These are phyloP conservation scores for Epinotia ramella DNA, from an alignment of 2,888 invertebrate species.

Conservation along the genomic window DNA sequence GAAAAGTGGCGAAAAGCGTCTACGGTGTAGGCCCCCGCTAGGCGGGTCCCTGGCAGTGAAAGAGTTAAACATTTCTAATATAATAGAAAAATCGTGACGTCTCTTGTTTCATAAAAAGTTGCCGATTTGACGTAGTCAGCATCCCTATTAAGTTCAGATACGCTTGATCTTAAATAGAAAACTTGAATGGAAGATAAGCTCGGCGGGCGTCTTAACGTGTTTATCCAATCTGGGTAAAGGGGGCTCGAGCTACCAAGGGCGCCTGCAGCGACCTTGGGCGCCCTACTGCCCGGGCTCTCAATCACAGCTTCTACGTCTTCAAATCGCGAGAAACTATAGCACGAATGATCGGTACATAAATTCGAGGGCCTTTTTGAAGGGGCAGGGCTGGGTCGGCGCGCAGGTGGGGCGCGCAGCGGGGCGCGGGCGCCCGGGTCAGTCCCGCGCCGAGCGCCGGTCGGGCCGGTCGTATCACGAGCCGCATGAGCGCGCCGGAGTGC, in stretches of 20 bases:
- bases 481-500: slow-evolving; percentile 82
- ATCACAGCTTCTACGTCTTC: slow-evolving; percentile 49
- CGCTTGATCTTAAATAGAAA: too few relatives aligned
- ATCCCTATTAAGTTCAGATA: too few relatives aligned
- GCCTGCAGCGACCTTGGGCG: slow-evolving; percentile 74
- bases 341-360: slow-evolving; percentile 46
- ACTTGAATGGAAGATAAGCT: slow-evolving; percentile 9
- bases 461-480: slow-evolving; percentile 73
- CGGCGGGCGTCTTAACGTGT: slow-evolving; percentile 21
- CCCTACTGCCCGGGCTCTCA: slow-evolving; percentile 60
- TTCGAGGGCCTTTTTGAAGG: slow-evolving; percentile 52
- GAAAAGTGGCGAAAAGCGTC: too few relatives aligned
- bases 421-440: slow-evolving; percentile 65
- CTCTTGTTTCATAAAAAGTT: too few relatives aligned
- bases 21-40: too few relatives aligned
- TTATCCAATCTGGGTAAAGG: slow-evolving; percentile 16
- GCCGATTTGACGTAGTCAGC: too few relatives aligned
- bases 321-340: slow-evolving; percentile 42
- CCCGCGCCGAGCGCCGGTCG: slow-evolving; percentile 80
- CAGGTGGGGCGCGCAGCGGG: slow-evolving; percentile 54
- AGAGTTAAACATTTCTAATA: too few relatives aligned
- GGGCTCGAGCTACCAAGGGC: slow-evolving; percentile 61
- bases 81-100: too few relatives aligned
- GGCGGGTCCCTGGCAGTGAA: too few relatives aligned
- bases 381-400: slow-evolving; percentile 47